Evolutionary conservation across 2,113 vertebrate genomes (phyloP).

Genomic region (Nothoprocta perdicaria): DNA sequence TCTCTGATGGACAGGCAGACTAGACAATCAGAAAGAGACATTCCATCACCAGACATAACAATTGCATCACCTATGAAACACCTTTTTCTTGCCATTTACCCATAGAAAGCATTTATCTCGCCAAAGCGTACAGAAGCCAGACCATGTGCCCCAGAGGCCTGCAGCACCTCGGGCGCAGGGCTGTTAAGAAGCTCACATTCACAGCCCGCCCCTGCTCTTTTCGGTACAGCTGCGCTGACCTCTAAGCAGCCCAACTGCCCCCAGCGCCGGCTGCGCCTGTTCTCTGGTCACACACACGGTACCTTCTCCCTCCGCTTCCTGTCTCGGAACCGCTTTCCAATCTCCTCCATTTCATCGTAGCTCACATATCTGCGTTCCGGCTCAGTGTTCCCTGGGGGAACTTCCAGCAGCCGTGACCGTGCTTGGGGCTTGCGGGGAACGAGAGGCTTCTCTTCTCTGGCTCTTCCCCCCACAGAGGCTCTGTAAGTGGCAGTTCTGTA

Average conservation of each 20-base stretch:
- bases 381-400: not conserved
- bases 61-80: not conserved
- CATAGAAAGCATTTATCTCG: not conserved
- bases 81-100: not conserved
- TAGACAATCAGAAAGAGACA: not conserved
- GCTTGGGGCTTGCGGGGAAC: not conserved
- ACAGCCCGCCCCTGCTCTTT: not conserved
- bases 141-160: not conserved
- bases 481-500: not conserved
- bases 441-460: not conserved
- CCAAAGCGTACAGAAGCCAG: not conserved
- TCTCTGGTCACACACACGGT: not conserved
- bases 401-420: constrained; percentile 5
- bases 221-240: not conserved
- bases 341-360: constrained; percentile 57
- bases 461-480: not conserved
- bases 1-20: not conserved
- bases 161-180: not conserved
- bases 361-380: not conserved
- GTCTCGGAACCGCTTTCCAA: not conserved
- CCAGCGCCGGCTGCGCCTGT: not conserved
- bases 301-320: constrained; percentile 38
- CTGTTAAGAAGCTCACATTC: not conserved
- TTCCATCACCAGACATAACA: not conserved
- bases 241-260: not conserved